Evolutionary conservation across 2,888 invertebrate species (phyloP).

Genomic region (Phaedon cochleariae): DNA sequence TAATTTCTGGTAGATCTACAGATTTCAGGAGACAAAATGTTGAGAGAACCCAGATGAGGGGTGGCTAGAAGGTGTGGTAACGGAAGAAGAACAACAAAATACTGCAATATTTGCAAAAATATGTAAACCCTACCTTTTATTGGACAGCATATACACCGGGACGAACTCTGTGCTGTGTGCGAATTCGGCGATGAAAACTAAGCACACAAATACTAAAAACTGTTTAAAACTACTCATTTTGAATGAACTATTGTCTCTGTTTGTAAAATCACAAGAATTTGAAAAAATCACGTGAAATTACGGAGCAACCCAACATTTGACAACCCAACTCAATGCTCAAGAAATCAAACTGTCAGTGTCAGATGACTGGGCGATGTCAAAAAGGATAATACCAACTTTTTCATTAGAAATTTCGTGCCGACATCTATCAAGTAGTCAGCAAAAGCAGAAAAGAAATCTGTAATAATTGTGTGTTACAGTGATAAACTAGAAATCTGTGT

Average conservation of each 20-base stretch:
- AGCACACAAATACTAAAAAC: constrained; percentile 23
- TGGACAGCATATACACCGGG: constrained; percentile 59
- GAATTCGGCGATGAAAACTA: constrained; percentile 35
- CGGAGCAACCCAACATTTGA: constrained; percentile 48
- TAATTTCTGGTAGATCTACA: not conserved
- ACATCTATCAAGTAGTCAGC: no score
- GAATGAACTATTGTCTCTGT: constrained; percentile 17
- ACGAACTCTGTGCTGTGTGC: constrained; percentile 54
- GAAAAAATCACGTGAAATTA: constrained; percentile 50
- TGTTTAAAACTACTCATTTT: constrained; percentile 33
- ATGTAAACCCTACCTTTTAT: constrained; percentile 51
- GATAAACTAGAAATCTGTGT: no score
- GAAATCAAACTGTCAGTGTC: no score
- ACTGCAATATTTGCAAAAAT: constrained; percentile 12
- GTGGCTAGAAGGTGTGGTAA: constrained; percentile 42
- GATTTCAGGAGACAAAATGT: not conserved
- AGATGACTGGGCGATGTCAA: no score
- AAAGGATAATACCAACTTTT: no score
- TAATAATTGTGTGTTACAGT: no score
- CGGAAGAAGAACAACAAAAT: constrained; percentile 16
- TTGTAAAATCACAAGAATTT: constrained; percentile 33
- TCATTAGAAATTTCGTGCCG: no score
- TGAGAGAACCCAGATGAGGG: not conserved
- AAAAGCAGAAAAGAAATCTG: no score
- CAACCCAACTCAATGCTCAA: constrained; percentile 46